Evolutionary conservation across 2,797 vertebrate species (phyloP).

Genomic region (Petrocephalus schoutedeni): DNA sequence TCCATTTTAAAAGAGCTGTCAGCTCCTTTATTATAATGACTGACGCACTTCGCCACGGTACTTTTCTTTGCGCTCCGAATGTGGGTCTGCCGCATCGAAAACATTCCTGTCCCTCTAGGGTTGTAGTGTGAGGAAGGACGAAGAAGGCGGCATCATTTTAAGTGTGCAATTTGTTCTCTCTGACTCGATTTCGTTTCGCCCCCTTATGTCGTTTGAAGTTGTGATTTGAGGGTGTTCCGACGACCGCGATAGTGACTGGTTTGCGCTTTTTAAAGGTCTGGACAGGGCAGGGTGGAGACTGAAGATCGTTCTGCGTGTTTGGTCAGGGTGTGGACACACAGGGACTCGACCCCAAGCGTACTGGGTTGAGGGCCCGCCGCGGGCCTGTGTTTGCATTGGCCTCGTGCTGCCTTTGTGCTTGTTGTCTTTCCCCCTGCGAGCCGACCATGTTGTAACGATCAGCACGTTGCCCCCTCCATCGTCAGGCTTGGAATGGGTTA

Average conservation of each 20-base stretch:
- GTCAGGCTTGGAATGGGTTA: conserved; percentile 33
- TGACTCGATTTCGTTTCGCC: not conserved
- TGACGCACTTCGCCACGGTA: not conserved
- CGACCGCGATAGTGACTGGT: not conserved
- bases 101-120: not conserved
- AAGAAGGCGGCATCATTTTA: not conserved
- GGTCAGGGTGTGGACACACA: not conserved
- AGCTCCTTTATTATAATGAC: not conserved
- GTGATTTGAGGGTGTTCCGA: not conserved
- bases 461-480: conserved; percentile 29
- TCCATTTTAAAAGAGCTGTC: not conserved
- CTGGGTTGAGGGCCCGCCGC: conserved; percentile 16
- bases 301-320: not conserved
- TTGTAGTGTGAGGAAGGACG: not conserved
- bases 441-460: conserved; percentile 28
- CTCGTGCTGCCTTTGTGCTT: conserved; percentile 17
- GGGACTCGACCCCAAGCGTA: not conserved
- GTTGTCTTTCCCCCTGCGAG: conserved; percentile 33
- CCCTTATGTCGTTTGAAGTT: not conserved
- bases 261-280: not conserved
- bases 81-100: not conserved
- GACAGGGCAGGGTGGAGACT: not conserved
- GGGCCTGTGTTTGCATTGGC: conserved; percentile 30
- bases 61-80: not conserved
- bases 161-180: not conserved